Conservation (phyloP, 2,888 invertebrate genomes). For the Teinopalpus imperialis region DNA sequence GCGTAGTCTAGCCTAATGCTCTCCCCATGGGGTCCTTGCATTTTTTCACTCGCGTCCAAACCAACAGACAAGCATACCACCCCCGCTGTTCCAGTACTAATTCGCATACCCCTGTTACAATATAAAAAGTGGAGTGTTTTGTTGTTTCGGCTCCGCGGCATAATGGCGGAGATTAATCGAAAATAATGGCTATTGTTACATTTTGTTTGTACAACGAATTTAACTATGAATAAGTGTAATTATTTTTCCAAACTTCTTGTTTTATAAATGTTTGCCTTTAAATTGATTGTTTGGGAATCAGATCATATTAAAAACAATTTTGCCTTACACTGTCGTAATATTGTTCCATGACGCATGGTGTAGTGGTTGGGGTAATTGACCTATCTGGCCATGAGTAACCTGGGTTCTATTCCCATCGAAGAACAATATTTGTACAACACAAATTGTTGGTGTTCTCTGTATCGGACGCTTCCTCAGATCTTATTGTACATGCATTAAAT, state of each 20-base stretch:
- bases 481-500: too few relatives aligned
- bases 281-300: too few relatives aligned
- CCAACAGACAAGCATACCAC: conserved; percentile 38
- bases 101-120: conserved; percentile 36
- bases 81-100: conserved; percentile 49
- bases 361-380: too few relatives aligned
- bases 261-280: too few relatives aligned
- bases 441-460: too few relatives aligned
- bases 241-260: conserved; percentile 1
- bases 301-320: too few relatives aligned
- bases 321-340: too few relatives aligned
- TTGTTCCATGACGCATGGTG: too few relatives aligned
- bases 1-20: conserved; percentile 9
- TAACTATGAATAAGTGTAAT: conserved; percentile 17
- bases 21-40: conserved; percentile 34
- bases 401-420: too few relatives aligned
- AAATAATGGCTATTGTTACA: conserved; percentile 20
- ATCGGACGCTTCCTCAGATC: too few relatives aligned
- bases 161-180: conserved; percentile 18
- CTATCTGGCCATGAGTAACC: too few relatives aligned
- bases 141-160: conserved; percentile 10
- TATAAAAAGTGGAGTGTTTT: conserved; percentile 20
- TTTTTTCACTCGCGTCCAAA: conserved; percentile 43
- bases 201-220: conserved; percentile 15
- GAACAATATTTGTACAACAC: too few relatives aligned